Base-by-base conservation (phyloP, 2,113 vertebrate genomes). In the Chrysemys picta region DNA sequence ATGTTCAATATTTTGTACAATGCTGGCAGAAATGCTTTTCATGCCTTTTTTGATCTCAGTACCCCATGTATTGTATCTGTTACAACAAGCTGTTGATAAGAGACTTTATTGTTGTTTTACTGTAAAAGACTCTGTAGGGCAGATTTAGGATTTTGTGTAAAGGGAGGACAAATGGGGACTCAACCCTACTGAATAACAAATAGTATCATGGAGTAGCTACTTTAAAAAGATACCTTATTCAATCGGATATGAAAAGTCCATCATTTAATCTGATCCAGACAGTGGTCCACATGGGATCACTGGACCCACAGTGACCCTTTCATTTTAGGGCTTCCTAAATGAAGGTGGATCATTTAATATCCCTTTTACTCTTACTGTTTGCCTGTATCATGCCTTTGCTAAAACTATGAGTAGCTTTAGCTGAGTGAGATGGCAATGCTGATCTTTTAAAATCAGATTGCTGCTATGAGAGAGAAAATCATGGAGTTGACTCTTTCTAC, bases 1-100 rank as follows among this genome's bases (percentile, higher is more conserved):
- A 99, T 99, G 98, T 98, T 99, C 98, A 98, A 98, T 98, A 98
- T 98, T 99, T 98, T 98, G 98, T 98, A 98, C 84, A 84, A 98
- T 98, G 98, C 97, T 98, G 98, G 98, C 98, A 98, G 98, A 98
- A 98, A 98, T 97, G 98, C 98, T 98, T 98, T 98, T 98, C 97
- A 97, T 98, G 98, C 98, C 98, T 98, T 98, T 98, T 98, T 98
- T 98, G 97, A 98, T 98, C 98, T 98, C 96, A 97, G 97, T 97
- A 97, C 90, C 96, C 96, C 96, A 98, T 98, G 98, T 98, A 98
- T 98, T 98, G 98, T 98, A 98, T 98, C 96, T 98, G 97, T 96
- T 98, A 97, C 98, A 98, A 98, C 98, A 98, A 98, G 98, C 98
- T 98, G 98, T 98, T 98, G 98, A 98, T 98, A 98, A 97, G 97